phyloP scores from a whole-genome alignment of 2,797 vertebrate genomes.

The Tangara arthus region DNA sequence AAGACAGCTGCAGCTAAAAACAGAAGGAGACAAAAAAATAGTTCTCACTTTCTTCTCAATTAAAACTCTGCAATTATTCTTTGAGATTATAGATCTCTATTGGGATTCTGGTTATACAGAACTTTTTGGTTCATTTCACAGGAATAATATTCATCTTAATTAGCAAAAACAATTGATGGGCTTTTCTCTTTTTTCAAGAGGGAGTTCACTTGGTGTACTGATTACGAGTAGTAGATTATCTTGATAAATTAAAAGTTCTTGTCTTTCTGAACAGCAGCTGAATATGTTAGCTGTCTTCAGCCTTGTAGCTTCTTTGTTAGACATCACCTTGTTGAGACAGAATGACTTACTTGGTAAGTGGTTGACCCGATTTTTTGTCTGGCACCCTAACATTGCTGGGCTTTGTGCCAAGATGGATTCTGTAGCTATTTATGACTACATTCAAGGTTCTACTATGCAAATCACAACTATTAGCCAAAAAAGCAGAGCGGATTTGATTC shows the following conservation, averaged over 20 bases:
- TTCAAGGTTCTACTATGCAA: conserved; percentile 67
- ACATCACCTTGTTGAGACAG: conserved; percentile 62
- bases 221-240: conserved; percentile 73
- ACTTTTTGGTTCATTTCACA: conserved; percentile 80
- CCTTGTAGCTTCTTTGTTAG: conserved; percentile 60
- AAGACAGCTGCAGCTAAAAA: conserved; percentile 74
- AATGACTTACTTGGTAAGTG: conserved; percentile 51
- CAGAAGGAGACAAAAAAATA: conserved; percentile 78
- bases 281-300: conserved; percentile 59
- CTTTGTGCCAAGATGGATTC: conserved; percentile 49
- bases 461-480: conserved; percentile 67
- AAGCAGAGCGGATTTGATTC: conserved; percentile 47
- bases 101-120: conserved; percentile 83
- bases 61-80: conserved; percentile 89
- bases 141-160: conserved; percentile 88
- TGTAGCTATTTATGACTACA: conserved; percentile 65
- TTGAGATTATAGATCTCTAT: conserved; percentile 86
- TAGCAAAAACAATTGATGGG: conserved; percentile 86
- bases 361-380: conserved; percentile 62
- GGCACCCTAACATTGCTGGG: conserved; percentile 62
- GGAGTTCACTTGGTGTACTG: conserved; percentile 76
- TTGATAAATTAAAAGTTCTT: conserved; percentile 69
- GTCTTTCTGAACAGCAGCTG: conserved; percentile 74
- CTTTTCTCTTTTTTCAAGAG: conserved; percentile 75
- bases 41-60: conserved; percentile 81